Evolutionary conservation across 1,140 invertebrate species (phyloP), one percentile per base, ranked within the genome.

Genomic region (Dermatophagoides farinae): DNA sequence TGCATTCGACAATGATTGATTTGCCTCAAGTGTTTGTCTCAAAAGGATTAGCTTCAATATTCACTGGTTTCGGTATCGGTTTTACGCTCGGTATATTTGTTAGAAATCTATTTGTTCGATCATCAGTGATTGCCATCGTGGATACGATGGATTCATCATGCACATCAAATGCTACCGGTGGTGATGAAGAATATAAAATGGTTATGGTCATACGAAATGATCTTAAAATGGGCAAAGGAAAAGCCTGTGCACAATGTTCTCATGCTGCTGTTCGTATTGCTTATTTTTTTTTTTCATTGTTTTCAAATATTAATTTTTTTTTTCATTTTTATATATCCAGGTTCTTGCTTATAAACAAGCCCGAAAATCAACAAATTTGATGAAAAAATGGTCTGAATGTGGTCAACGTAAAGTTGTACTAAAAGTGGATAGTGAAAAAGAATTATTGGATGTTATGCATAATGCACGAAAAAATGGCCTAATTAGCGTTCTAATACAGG

Each of bases 201-300:
- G 83, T 91, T 1, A 70, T 96, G 50, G 82, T 91, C 23, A 83
- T 92, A 2, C 76, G 88, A 68, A 87, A 80, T 68, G 89, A 96
- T 70, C 74, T 96, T 0, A 85, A 86, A 71, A 95, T 96, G 89
- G 81, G 84, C 20, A 92, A 89, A 77, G 90, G 90, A 16, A 95
- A 95, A 77, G 80, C 88, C 49, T 88, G 85, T 38, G 86, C 89
- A 5, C 90, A 92, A 71, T 92, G 88, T 76, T 79, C 82, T 46
- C 90, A 95, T 76, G 90, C 86, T 53, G 84, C 89, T 9, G 69
- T 75, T 10, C 11, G 58, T 60, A 20, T 6, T 14, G 2, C 11
- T 18, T 47, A n/a, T 60, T 55, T 44, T 11, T 38, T 39, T 57
- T 37, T 39, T 4, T 4, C 20, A 51, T 20, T 31, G 31, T n/a